Percentiles rank a stretch among this genome's conserved stretches.
These are phyloP conservation scores for Bombus turneri DNA, from an alignment of 1,140 invertebrate genomes.

Conservation along the genomic window DNA sequence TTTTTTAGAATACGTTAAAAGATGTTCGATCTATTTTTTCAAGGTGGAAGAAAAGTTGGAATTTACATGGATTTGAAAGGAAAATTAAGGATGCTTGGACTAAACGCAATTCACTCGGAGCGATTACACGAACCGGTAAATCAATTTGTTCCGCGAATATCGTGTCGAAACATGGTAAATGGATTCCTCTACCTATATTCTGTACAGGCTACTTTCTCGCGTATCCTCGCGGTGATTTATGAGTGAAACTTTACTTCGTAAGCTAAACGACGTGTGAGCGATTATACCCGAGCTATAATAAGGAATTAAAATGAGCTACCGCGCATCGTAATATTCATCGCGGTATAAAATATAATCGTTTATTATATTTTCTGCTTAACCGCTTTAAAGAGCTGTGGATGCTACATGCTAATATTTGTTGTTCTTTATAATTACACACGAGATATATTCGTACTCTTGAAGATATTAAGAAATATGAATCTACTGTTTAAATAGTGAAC, in stretches of 20 bases:
- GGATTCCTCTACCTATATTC: slow-evolving; percentile 12
- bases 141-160: slow-evolving; percentile 17
- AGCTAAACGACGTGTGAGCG: slow-evolving; percentile 15
- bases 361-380: not conserved
- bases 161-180: slow-evolving; percentile 35
- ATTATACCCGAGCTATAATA: slow-evolving; percentile 22
- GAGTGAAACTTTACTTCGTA: slow-evolving; percentile 26
- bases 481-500: not conserved
- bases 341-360: not conserved
- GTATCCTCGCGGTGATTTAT: slow-evolving; percentile 30
- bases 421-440: no score
- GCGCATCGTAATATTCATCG: not conserved
- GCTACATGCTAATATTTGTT: not conserved
- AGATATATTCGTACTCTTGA: not conserved
- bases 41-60: not conserved
- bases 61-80: no score
- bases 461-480: not conserved
- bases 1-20: not conserved
- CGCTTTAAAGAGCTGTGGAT: not conserved
- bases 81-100: not conserved
- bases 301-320: slow-evolving; percentile 1
- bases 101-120: not conserved
- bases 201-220: not conserved
- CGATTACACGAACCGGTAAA: slow-evolving; percentile 10
- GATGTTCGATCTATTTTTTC: not conserved